Conservation (phyloP, 37 sponge, comb jelly and placozoan genomes). For the Sycon ciliatum region DNA sequence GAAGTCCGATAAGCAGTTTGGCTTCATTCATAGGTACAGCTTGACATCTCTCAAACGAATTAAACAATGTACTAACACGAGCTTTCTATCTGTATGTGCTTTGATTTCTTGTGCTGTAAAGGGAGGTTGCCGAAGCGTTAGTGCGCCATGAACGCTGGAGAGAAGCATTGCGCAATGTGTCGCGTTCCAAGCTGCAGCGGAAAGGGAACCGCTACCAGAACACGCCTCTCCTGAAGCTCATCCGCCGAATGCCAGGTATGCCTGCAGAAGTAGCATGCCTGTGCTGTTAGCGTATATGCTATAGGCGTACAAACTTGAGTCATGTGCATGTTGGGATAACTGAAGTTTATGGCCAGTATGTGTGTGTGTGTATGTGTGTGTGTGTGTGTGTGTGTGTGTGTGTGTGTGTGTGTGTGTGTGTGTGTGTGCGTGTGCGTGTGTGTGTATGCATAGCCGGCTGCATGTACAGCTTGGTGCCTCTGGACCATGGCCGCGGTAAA, state of each 20-base stretch:
- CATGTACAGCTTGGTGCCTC: no score
- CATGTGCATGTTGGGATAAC: conserved; percentile 19
- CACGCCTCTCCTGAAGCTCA: conserved; percentile 72
- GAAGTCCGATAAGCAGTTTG: no score
- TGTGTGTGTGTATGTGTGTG: background rate
- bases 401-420: background rate
- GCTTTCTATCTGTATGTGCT: background rate
- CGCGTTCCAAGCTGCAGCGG: background rate
- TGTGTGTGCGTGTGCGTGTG: conserved; percentile 18
- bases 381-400: conserved; percentile 15
- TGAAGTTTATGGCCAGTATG: conserved; percentile 44
- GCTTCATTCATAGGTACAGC: no score
- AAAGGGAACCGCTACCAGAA: background rate
- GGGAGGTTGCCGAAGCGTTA: conserved; percentile 66
- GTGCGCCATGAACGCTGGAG: conserved; percentile 46
- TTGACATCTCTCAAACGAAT: no score
- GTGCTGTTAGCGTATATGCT: background rate
- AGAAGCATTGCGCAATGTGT: conserved; percentile 49
- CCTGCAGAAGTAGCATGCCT: no score
- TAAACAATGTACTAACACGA: background rate
- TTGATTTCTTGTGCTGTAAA: conserved; percentile 13
- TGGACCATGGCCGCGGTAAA: no score
- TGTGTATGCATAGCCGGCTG: background rate
- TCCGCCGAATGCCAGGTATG: conserved; percentile 75
- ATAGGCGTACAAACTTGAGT: background rate